Conservation (phyloP, 2,888 invertebrate genomes). For the Phengaris arion region DNA sequence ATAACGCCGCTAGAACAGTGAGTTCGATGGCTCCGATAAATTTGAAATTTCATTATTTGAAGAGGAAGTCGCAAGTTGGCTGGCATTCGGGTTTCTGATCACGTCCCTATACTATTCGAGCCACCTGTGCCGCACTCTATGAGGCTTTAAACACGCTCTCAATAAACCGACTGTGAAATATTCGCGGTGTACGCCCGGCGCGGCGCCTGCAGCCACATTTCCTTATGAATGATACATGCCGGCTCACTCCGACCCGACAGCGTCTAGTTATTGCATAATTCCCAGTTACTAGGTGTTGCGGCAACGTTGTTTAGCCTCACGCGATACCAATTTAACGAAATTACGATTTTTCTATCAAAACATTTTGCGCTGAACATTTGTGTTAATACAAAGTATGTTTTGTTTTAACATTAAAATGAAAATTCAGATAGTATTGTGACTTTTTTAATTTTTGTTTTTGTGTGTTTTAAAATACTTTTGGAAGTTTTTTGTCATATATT, state of each 20-base stretch:
- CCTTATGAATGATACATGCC: slow-evolving; percentile 77
- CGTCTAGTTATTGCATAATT: slow-evolving; percentile 56
- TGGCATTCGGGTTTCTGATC: slow-evolving; percentile 73
- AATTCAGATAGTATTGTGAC: no score
- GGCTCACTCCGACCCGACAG: slow-evolving; percentile 51
- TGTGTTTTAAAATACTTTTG: no score
- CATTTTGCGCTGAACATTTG: slow-evolving; percentile 28
- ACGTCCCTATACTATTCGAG: slow-evolving; percentile 74
- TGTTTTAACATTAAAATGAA: not conserved
- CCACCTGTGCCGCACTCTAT: slow-evolving; percentile 76
- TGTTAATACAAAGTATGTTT: not conserved
- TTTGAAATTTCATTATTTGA: slow-evolving; percentile 78
- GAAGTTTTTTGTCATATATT: no score
- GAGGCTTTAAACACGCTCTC: slow-evolving; percentile 75
- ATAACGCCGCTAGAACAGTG: slow-evolving; percentile 61
- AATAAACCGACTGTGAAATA: slow-evolving; percentile 77
- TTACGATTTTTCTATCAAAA: slow-evolving; percentile 23
- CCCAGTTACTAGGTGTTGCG: slow-evolving; percentile 36
- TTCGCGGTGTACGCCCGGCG: slow-evolving; percentile 63
- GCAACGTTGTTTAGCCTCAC: slow-evolving; percentile 11
- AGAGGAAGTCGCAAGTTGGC: slow-evolving; percentile 73
- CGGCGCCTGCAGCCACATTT: slow-evolving; percentile 63
- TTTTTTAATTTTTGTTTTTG: no score
- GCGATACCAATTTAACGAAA: slow-evolving; percentile 22
- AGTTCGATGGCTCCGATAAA: slow-evolving; percentile 71